Evolutionary conservation across 1,140 invertebrate species (phyloP), one percentile per base, ranked within the genome.

Genomic region (Procambarus clarkii): DNA sequence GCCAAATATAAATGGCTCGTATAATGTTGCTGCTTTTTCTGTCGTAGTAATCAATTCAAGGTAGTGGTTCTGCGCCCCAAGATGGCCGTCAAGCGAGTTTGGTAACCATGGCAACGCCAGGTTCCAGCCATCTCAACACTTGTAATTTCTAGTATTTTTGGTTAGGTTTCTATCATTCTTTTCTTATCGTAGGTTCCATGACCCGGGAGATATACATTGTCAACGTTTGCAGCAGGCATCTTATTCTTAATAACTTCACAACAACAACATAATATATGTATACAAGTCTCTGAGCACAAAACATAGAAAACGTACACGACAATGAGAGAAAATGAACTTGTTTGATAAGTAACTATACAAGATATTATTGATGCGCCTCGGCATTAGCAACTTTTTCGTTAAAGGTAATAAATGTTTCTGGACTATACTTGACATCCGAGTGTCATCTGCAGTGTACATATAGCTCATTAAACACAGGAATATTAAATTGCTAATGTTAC

Each of bases 11-110:
- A 74, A 64, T 34, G 0, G 7, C 2, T 74, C 3, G 69, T n/a
- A 74, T 5, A n/a, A 34, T 21, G 74, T 78, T 15, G 85, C 88
- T 83, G 88, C 88, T 90, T 90, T 90, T 84, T 90, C 48, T 90
- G 60, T 84, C 88, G 88, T 77, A 90, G 81, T 90, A 90, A 90
- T 90, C 88, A 90, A 90, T 90, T 64, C 88, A 83, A 84, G 80
- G 80, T 45, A 79, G 88, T 60, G 74, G 88, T 90, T 50, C 88
- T 90, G 82, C 88, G 88, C 44, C 34, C 88, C 88, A 90, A 90
- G 88, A 90, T 90, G 88, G 88, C 88, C 71, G 88, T 83, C 80
- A 54, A 83, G 80, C 80, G 54, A 77, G 79, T 71, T 90, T 78
- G 81, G 88, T 90, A 58, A 76, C 88, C 88, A 90, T 90, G 82